Evolutionary conservation across 2,113 vertebrate genomes (phyloP).

Genomic region (Hippolais icterina): DNA sequence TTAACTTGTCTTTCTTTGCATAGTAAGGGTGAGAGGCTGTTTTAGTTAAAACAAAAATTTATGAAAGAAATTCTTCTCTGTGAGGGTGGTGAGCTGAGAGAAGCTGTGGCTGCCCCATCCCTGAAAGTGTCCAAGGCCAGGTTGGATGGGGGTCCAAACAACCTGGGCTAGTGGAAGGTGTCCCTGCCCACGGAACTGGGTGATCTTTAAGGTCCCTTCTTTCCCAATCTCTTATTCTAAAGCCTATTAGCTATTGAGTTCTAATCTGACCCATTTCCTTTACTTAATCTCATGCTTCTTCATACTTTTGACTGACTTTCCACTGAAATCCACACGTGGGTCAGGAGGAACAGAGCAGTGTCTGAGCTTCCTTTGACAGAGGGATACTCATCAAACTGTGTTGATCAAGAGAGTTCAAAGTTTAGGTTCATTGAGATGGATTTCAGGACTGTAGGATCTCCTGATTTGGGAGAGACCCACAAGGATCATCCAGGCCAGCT

Average conservation of each 20-base stretch:
- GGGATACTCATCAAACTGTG: not conserved
- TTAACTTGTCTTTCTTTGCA: not conserved
- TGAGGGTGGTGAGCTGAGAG: rapidly evolving
- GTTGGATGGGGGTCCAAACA: not conserved
- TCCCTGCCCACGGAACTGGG: not conserved
- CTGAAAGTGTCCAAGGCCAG: rapidly evolving
- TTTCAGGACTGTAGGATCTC: not conserved
- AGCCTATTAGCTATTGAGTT: not conserved
- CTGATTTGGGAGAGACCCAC: not conserved
- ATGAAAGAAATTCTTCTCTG: not conserved
- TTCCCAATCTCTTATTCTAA: not conserved
- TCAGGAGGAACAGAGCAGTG: not conserved
- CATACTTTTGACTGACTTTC: not conserved
- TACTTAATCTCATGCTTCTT: not conserved
- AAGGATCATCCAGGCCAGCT: rapidly evolving
- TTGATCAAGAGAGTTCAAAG: not conserved
- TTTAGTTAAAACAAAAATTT: not conserved
- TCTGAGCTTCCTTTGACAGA: not conserved
- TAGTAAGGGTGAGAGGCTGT: not conserved
- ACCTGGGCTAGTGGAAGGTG: rapidly evolving
- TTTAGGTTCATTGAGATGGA: not conserved
- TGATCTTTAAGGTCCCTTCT: not conserved
- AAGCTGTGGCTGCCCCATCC: not conserved
- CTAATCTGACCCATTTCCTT: not conserved
- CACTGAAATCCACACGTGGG: not conserved